Base-by-base conservation (phyloP, 2,113 vertebrate species). In the Raja brachyura region DNA sequence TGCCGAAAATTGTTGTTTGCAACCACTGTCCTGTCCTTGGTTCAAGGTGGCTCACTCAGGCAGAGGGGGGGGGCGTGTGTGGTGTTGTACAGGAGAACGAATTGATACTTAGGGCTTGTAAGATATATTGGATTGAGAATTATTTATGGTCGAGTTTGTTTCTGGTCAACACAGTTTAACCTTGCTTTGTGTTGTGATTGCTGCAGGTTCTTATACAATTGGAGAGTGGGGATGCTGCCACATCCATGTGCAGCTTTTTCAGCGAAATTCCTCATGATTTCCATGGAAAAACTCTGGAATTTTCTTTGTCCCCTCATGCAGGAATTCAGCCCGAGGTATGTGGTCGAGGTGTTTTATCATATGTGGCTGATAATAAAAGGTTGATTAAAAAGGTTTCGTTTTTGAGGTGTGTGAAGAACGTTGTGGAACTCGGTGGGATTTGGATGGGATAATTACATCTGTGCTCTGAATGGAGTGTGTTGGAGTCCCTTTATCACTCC, bases 261-360 rank as follows among this genome's bases (percentile, higher is more conserved):
- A 28, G 68, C 73, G 90, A 92, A 70, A 92, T 92, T 73, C 90
- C 90, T 54, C 90, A 92, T 70, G 90, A 92, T 33, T 92, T 92
- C 68, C 90, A 73, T 70, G 90, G 90, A 48, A 70, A 73, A 73
- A 92, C 90, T 28, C 68, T 92, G 68, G 90, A 92, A 92, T 92
- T 92, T 18, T 92, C 90, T 73, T 54, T 92, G 90, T 92, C 90
- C 25, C 90, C 90, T 5, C 70, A 92, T 39, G 90, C 68, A 92
- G 59, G n/a, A 63, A 61, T n/a, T 31, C 83, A 63, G 28, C 61
- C 59, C 2, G 59, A 31, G 83, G 83, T 88, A 88, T 16, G 83
- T 88, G 28, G n/a, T 88, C 56, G n/a, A 18, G 83, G 54, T 25
- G 25, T 86, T 86, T 86, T 59, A 59, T 11, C 56, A 61, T 25